phyloP scores from a whole-genome alignment of 2,113 vertebrate genomes.

The Phoxinus phoxinus region DNA sequence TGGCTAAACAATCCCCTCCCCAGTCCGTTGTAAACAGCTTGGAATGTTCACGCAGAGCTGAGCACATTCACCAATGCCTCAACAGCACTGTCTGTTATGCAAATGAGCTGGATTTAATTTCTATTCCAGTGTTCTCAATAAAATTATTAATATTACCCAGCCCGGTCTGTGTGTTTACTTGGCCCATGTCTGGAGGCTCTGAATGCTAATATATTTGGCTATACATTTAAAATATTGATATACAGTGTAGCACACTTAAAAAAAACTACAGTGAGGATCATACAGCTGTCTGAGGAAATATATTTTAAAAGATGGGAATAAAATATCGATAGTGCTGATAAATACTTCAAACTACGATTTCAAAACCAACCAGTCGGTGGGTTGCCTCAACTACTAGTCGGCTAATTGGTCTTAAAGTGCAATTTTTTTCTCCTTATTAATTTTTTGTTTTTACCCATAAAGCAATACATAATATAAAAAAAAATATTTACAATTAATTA shows the following conservation, averaged over 20 bases:
- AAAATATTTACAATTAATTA: background rate
- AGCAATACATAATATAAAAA: too few species aligned
- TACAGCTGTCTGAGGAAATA: background rate
- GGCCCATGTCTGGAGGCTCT: slow-evolving; percentile 44
- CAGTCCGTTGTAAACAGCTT: slow-evolving; percentile 20
- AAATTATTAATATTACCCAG: slow-evolving; percentile 51
- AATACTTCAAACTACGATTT: background rate
- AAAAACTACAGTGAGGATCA: slow-evolving; percentile 31
- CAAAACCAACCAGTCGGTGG: too few species aligned
- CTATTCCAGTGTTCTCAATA: slow-evolving; percentile 45
- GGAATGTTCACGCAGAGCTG: slow-evolving; percentile 48
- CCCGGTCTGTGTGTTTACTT: slow-evolving; percentile 44
- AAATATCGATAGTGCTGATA: background rate
- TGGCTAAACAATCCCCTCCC: slow-evolving; percentile 35
- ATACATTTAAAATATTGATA: slow-evolving; percentile 53
- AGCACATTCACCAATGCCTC: slow-evolving; percentile 39
- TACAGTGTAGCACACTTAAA: background rate
- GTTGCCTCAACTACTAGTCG: background rate
- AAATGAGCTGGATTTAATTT: slow-evolving; percentile 56
- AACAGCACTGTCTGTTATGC: slow-evolving; percentile 49
- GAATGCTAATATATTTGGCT: slow-evolving; percentile 44
- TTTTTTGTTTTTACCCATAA: too few species aligned
- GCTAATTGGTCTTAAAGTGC: background rate
- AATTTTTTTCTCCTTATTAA: background rate
- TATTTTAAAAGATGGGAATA: background rate